Percentiles rank a stretch among this genome's conserved stretches.
Conservation (phyloP, 2,888 invertebrate species). For the Yponomeuta sedellus region DNA sequence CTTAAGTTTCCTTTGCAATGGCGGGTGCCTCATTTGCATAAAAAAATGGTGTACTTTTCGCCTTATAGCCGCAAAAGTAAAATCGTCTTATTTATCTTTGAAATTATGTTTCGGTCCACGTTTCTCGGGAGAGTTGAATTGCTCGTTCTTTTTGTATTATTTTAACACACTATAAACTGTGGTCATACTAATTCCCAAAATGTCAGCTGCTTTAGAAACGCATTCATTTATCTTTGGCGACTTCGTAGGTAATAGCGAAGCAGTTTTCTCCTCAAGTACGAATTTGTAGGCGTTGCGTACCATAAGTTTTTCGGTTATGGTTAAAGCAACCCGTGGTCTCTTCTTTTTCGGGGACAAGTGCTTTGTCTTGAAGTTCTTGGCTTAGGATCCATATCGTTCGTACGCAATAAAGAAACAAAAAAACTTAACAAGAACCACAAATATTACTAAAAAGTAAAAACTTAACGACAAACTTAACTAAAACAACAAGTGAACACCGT, state of each 20-base stretch:
- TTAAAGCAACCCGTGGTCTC: constrained; percentile 6
- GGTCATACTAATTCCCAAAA: constrained; percentile 11
- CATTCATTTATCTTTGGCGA: constrained; percentile 9
- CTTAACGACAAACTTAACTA: too few relatives aligned
- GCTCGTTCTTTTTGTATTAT: constrained; percentile 12
- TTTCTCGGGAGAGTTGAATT: constrained; percentile 6
- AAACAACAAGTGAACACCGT: too few relatives aligned
- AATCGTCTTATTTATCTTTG: background rate
- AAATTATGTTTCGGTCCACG: background rate
- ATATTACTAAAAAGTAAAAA: too few relatives aligned
- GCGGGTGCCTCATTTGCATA: constrained; percentile 13
- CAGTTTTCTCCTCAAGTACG: constrained; percentile 4
- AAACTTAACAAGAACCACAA: too few relatives aligned
- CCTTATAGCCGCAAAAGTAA: constrained; percentile 6
- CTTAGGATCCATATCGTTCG: background rate
- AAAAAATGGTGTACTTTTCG: constrained; percentile 8
- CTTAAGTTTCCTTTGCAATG: constrained; percentile 12
- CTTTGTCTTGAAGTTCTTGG: constrained; percentile 4
- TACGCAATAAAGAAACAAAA: too few relatives aligned
- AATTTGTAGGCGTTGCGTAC: constrained; percentile 10
- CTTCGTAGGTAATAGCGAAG: constrained; percentile 1
- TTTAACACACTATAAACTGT: constrained; percentile 12
- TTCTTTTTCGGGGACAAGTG: constrained; percentile 9
- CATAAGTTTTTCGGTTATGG: constrained; percentile 10
- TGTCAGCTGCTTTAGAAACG: constrained; percentile 11